Evolutionary conservation across 2,797 vertebrate species (phyloP).

Genomic region (Catostomus latipinnis): DNA sequence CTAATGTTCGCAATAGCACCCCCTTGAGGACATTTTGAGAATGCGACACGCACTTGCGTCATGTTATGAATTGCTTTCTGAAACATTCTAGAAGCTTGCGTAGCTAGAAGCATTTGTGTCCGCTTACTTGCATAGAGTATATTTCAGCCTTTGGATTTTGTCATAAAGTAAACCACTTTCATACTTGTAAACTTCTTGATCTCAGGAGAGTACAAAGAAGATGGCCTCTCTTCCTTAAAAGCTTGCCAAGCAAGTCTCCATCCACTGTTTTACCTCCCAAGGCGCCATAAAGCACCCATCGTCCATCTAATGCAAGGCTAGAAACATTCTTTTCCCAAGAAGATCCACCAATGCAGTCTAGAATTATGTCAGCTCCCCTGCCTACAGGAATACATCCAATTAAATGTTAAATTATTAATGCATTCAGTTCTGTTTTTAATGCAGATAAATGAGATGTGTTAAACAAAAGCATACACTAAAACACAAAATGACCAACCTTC

Average conservation of each 20-base stretch:
- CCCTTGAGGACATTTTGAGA: too few relatives aligned
- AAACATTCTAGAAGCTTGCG: too few relatives aligned
- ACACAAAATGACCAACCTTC: constrained; percentile 71
- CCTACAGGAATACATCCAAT: constrained; percentile 66
- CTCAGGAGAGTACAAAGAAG: constrained; percentile 81
- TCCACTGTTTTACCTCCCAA: constrained; percentile 78
- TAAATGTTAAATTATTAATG: not conserved
- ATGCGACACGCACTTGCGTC: too few relatives aligned
- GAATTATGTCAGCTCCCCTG: constrained; percentile 83
- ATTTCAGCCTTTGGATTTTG: too few relatives aligned
- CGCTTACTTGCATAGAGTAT: too few relatives aligned
- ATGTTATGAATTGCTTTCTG: too few relatives aligned
- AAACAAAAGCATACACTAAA: not conserved
- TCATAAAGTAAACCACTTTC: not conserved
- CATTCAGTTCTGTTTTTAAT: not conserved
- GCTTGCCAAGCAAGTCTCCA: constrained; percentile 81
- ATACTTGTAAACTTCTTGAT: constrained; percentile 77
- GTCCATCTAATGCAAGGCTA: constrained; percentile 80
- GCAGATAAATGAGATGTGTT: not conserved
- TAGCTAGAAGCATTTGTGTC: too few relatives aligned
- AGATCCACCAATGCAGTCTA: constrained; percentile 83
- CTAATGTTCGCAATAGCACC: too few relatives aligned
- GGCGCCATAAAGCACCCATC: constrained; percentile 87
- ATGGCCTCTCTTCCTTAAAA: constrained; percentile 83
- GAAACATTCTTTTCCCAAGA: constrained; percentile 85